A percentile compares a stretch with the other conserved stretches of the same genome.
Conservation (phyloP, 2,113 vertebrate species). For the Bubo bubo region DNA sequence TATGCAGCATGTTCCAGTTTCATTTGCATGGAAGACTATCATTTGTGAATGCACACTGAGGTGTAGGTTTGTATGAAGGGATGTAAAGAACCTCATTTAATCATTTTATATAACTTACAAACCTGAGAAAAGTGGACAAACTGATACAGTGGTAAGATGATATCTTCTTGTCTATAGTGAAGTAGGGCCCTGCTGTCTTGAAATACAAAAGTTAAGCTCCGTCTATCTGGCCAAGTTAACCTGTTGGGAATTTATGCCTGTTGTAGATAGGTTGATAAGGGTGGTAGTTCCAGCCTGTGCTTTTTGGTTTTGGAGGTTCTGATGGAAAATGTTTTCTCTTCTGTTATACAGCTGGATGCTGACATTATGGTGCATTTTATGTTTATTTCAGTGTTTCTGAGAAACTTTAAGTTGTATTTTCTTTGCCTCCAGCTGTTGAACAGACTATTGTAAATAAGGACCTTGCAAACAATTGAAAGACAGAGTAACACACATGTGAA, state of each 20-base stretch:
- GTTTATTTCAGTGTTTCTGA: not conserved
- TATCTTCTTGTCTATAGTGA: not conserved
- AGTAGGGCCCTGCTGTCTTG: not conserved
- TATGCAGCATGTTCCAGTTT: not conserved
- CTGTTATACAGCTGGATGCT: not conserved
- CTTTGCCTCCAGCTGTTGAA: not conserved
- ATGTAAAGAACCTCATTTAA: not conserved
- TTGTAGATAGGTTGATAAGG: not conserved
- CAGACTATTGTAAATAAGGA: not conserved
- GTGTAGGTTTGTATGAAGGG: not conserved
- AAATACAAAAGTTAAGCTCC: not conserved
- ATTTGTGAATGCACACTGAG: not conserved
- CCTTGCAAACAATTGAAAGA: not conserved
- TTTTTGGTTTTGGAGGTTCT: not conserved
- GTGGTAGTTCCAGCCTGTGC: not conserved
- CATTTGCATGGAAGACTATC: not conserved
- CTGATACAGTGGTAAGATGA: not conserved
- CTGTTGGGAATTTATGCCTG: not conserved
- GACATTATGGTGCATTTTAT: not conserved
- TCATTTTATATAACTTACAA: not conserved
- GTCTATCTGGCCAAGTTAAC: not conserved
- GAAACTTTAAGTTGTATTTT: not conserved
- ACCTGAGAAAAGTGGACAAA: not conserved
- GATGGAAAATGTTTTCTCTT: not conserved
- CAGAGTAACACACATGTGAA: not conserved